Evolutionary conservation across 1,140 invertebrate genomes (phyloP), one percentile per base, ranked within the genome.

Genomic region (Heterodera schachtii): DNA sequence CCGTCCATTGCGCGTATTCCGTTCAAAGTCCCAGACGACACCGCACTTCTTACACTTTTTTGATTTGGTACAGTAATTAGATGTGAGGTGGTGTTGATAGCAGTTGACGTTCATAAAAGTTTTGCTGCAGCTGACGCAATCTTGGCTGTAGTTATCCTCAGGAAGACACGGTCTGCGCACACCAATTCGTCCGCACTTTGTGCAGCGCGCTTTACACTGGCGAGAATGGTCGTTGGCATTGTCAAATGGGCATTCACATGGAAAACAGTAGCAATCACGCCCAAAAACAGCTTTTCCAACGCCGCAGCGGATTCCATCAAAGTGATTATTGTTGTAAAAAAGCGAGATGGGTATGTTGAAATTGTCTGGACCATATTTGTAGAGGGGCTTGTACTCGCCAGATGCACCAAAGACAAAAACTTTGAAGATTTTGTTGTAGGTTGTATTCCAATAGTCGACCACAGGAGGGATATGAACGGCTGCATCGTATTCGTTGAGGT

Each of bases 291-390:
- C 73, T 60, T 9, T 31, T 3, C 43, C 60, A 4, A 31, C 60
- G 43, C 43, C 57, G 16, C 57, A 60, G 57, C 57, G 57, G 13
- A 75, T 60, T 1, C 73, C 73, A 41, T 75, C 74, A 49, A 75
- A 52, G 4, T 75, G 46, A 3, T 6, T 19, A 5, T 75, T 49
- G 46, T 75, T 46, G 16, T 47, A 75, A 19, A 49, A 52, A 16
- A 52, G 74, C 11, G 41, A 13, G 5, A 52, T 75, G 1, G 74
- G 2, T 4, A 1, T 49, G 41, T 46, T 4, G 43, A 13, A 75
- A 1, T 7, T 19, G 5, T 75, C 46, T 1, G 46, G 46, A 0
- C 74, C 46, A 49, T n/a, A 49, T 19, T 52, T 52, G 5, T 52
- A 75, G 3, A 52, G 52, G 2, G 46, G 74, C 16, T 75, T 75